Conservation (phyloP, 35 echinoderm and acorn worm genomes). For the Diadema setosum region DNA sequence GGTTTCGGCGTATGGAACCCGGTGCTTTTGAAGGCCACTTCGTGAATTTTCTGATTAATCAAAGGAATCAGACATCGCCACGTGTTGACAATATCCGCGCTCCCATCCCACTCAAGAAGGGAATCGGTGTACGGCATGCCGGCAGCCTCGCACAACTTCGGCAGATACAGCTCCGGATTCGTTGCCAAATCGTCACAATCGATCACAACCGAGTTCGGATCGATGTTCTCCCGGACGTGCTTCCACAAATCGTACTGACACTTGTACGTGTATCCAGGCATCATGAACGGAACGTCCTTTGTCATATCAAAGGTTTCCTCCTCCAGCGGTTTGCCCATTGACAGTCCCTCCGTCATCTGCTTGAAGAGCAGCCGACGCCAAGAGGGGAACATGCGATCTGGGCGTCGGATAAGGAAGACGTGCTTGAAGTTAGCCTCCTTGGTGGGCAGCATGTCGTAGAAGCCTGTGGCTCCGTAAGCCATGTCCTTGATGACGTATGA, state of each 20-base stretch:
- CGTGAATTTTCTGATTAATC: background rate
- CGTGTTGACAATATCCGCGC: background rate
- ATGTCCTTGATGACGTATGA: conserved; percentile 51
- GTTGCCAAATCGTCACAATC: conserved; percentile 16
- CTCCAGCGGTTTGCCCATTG: background rate
- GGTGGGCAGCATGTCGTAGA: background rate
- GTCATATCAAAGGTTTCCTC: background rate
- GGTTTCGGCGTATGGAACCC: background rate
- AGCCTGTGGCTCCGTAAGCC: conserved; percentile 12
- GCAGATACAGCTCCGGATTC: background rate
- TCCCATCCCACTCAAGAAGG: conserved; percentile 19
- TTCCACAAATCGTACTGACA: conserved; percentile 38
- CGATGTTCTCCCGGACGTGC: conserved; percentile 42
- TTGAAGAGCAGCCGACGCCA: background rate
- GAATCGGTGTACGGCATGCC: conserved; percentile 13
- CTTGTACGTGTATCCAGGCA: conserved; percentile 25
- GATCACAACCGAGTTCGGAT: conserved; percentile 30
- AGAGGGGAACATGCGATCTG: conserved; percentile 29
- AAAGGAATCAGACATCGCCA: background rate
- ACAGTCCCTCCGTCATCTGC: background rate
- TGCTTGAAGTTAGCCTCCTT: conserved; percentile 15
- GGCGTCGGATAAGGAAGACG: conserved; percentile 48
- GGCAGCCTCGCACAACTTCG: conserved; percentile 19
- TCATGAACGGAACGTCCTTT: background rate
- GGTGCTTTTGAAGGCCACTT: background rate